These are phyloP conservation scores for Amblyopsis rosae DNA, from an alignment of 2,113 vertebrate species.

Conservation along the genomic window DNA sequence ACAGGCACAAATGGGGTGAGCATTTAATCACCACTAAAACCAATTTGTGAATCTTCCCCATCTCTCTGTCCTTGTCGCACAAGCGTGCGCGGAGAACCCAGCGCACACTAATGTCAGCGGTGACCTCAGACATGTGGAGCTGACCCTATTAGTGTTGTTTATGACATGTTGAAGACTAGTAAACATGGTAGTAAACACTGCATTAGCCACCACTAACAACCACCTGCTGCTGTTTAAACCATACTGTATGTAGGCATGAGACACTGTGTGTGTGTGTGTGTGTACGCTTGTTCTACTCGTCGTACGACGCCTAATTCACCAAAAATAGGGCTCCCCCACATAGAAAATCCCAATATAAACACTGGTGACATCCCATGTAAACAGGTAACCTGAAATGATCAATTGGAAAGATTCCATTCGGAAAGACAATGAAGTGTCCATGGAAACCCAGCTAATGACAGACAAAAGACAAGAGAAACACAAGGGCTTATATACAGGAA, in stretches of 20 bases:
- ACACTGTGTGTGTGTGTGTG: too few species aligned
- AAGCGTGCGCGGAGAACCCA: not conserved
- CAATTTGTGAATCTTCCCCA: constrained; percentile 10
- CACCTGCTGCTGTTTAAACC: constrained; percentile 20
- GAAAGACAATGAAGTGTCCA: too few species aligned
- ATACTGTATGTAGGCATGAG: not conserved
- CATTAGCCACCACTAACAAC: constrained; percentile 50
- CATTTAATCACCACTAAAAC: constrained; percentile 42
- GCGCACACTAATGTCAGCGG: constrained; percentile 35
- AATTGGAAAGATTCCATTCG: too few species aligned
- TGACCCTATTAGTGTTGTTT: constrained; percentile 71
- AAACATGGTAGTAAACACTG: constrained; percentile 70
- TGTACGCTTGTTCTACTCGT: not conserved
- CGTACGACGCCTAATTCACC: too few species aligned
- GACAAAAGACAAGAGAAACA: too few species aligned
- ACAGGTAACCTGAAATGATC: too few species aligned
- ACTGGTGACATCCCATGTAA: too few species aligned
- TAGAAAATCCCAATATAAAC: too few species aligned
- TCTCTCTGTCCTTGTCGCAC: not conserved
- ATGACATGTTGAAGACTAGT: constrained; percentile 66
- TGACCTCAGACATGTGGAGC: constrained; percentile 68
- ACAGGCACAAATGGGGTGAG: constrained; percentile 32
- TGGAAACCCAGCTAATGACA: too few species aligned
- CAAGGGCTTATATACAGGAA: too few species aligned
- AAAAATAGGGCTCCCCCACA: too few species aligned